These are phyloP conservation scores for Gryon sp. DNA, from an alignment of 1,140 invertebrate species.

Conservation along the genomic window DNA sequence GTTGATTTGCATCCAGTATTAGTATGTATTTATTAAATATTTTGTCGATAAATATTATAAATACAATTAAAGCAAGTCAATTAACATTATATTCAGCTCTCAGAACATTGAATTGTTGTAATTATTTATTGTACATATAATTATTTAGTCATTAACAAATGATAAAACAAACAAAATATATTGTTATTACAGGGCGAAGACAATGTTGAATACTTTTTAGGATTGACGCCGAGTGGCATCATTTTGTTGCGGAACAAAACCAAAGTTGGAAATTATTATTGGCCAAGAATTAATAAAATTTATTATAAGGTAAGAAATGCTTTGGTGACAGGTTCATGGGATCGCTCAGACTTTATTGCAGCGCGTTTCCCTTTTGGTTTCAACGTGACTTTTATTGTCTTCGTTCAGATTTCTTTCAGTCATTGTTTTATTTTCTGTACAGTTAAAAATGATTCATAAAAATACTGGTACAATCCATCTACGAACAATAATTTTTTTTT, in stretches of 20 bases:
- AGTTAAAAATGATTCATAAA: no score
- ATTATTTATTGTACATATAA: background rate
- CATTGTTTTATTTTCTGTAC: no score
- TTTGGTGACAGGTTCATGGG: slow-evolving; percentile 42
- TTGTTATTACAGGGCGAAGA: slow-evolving; percentile 90
- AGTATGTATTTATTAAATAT: slow-evolving; percentile 82
- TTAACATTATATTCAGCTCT: no score
- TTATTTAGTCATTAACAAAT: background rate
- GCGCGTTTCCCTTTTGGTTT: slow-evolving; percentile 20
- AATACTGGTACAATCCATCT: no score
- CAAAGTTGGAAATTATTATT: slow-evolving; percentile 99
- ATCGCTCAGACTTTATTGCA: slow-evolving; percentile 21
- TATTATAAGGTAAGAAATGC: slow-evolving; percentile 87
- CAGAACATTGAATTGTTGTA: slow-evolving; percentile 7
- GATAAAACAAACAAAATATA: slow-evolving; percentile 39
- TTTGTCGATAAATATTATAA: no score
- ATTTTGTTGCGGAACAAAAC: slow-evolving; percentile 96
- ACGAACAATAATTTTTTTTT: no score
- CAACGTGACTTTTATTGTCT: slow-evolving; percentile 7
- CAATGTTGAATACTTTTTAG: slow-evolving; percentile 97
- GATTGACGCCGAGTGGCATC: slow-evolving; percentile 97
- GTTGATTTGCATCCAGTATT: slow-evolving; percentile 89
- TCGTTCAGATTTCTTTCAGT: no score
- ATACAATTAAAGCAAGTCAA: no score
- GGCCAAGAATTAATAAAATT: slow-evolving; percentile 97